Percentiles rank a stretch among this genome's conserved stretches.
Conservation (phyloP, 2,797 vertebrate species). For the Darevskia mixta region DNA sequence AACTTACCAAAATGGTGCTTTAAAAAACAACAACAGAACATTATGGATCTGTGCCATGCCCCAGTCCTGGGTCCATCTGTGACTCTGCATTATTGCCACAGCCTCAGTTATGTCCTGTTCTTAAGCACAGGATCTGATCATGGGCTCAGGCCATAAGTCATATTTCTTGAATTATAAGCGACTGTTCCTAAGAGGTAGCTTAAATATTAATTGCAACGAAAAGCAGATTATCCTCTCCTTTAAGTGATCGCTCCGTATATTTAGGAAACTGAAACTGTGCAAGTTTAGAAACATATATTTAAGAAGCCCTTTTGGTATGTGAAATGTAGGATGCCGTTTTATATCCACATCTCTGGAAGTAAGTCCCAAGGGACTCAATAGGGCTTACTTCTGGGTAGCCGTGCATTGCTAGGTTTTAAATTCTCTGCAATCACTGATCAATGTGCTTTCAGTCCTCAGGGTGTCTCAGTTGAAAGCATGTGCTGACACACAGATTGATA, state of each 20-base stretch:
- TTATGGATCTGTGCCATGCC: background rate
- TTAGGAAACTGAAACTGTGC: background rate
- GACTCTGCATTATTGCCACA: background rate
- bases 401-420: background rate
- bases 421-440: slow-evolving; percentile 1
- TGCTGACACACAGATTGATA: background rate
- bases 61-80: background rate
- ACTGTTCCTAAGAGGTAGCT: background rate
- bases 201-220: background rate
- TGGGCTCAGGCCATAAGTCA: background rate
- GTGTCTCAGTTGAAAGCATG: background rate
- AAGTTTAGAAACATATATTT: background rate
- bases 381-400: background rate
- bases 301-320: background rate
- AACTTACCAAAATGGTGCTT: background rate
- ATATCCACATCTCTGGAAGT: background rate
- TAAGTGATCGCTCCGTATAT: background rate
- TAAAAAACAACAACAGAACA: background rate
- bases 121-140: background rate
- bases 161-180: background rate
- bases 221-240: background rate
- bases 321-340: fast-evolving
- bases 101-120: background rate
- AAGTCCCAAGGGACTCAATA: background rate
- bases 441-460: background rate